Evolutionary conservation across 1,140 invertebrate genomes (phyloP).

Genomic region (Stratiolaelaps scimitus): DNA sequence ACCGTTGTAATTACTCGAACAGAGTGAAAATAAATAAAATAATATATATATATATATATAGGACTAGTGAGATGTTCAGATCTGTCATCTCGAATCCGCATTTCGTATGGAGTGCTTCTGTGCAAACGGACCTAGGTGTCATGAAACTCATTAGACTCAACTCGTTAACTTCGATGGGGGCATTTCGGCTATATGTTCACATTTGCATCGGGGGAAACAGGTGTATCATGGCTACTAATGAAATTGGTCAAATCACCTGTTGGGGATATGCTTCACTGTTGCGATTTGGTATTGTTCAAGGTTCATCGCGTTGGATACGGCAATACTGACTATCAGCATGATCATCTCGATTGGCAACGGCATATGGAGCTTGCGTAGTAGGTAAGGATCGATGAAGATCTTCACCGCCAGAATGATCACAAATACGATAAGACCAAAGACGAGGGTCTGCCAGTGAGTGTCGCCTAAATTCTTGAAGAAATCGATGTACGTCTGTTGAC

Average conservation of each 20-base stretch:
- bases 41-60: too few species aligned
- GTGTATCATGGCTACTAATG: too few species aligned
- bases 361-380: constrained; percentile 7
- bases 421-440: neutral
- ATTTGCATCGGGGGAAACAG: too few species aligned
- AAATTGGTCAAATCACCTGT: constrained; percentile 24
- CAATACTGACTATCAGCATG: neutral
- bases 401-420: constrained; percentile 10
- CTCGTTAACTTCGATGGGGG: too few species aligned
- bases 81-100: too few species aligned
- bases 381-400: constrained; percentile 14
- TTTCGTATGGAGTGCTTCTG: too few species aligned
- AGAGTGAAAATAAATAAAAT: too few species aligned
- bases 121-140: too few species aligned
- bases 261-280: neutral
- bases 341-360: constrained; percentile 18
- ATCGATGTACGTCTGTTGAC: constrained; percentile 54
- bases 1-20: too few species aligned
- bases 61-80: too few species aligned
- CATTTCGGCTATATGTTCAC: too few species aligned
- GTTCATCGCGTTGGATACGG: constrained; percentile 4
- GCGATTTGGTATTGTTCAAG: neutral
- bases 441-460: neutral
- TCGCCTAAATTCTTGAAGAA: constrained; percentile 40
- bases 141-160: too few species aligned